phyloP scores from a whole-genome alignment of 2,113 vertebrate species.

The Natator depressus region DNA sequence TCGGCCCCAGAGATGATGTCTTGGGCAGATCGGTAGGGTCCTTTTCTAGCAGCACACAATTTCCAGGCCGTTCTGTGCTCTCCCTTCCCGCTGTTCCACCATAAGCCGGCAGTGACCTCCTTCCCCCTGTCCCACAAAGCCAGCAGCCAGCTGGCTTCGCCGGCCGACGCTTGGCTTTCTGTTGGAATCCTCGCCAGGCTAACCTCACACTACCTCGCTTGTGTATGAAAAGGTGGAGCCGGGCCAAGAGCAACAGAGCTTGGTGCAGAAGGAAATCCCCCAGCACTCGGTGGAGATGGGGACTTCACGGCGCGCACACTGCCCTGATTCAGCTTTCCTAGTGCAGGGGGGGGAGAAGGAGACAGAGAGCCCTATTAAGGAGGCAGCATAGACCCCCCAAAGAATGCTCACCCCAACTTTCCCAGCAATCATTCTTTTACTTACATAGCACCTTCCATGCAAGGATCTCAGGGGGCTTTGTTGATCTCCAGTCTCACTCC shows the following conservation, averaged over 20 bases:
- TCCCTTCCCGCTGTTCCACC: background rate
- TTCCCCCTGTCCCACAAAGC: constrained; percentile 4
- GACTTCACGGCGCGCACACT: constrained; percentile 3
- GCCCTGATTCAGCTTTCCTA: constrained; percentile 24
- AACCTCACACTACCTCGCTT: constrained; percentile 69
- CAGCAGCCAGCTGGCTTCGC: constrained; percentile 26
- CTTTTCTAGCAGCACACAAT: background rate
- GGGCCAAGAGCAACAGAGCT: constrained; percentile 64
- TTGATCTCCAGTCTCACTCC: fast-evolving
- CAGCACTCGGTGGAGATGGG: background rate
- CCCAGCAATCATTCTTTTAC: background rate
- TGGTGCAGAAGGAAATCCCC: constrained; percentile 67
- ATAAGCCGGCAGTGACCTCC: constrained; percentile 20
- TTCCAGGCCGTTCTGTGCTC: background rate
- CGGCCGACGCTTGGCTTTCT: constrained; percentile 4
- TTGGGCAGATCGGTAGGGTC: fast-evolving
- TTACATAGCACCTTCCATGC: background rate
- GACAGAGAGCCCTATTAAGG: background rate
- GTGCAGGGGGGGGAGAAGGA: background rate
- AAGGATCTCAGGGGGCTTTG: background rate
- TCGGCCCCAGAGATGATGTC: fast-evolving
- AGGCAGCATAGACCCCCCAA: fast-evolving
- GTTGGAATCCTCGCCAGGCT: constrained; percentile 37
- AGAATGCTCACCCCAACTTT: fast-evolving
- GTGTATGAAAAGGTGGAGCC: constrained; percentile 28